These are phyloP conservation scores for Morbakka virulenta DNA, from an alignment of 30 jellyfish, hydroid and myxozoan genomes.

Conservation along the genomic window DNA sequence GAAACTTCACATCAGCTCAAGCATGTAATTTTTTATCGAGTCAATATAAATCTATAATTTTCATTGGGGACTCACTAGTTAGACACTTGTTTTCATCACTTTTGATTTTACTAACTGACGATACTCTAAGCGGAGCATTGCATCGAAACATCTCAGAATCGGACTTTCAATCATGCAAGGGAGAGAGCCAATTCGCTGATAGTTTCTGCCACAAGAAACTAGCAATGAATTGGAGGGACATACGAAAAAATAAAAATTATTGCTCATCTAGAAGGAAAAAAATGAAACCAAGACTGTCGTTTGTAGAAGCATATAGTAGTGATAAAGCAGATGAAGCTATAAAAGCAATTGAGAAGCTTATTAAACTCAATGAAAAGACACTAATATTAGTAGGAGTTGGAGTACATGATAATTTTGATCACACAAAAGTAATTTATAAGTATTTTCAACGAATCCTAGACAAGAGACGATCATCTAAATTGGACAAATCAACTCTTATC, in stretches of 20 bases:
- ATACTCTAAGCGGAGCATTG: conserved; percentile 75
- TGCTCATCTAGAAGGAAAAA: conserved; percentile 10
- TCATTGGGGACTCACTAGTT: conserved; percentile 92
- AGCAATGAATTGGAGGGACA: conserved; percentile 73
- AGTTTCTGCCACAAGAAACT: conserved; percentile 88
- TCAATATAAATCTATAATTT: conserved; percentile 68
- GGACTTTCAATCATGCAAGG: conserved; percentile 63
- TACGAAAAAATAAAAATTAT: conserved; percentile 37
- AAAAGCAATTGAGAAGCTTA: conserved; percentile 13
- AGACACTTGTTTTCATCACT: conserved; percentile 81
- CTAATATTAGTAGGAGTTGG: conserved; percentile 88
- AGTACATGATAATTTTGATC: conserved; percentile 82
- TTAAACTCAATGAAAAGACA: conserved; percentile 46
- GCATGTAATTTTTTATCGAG: conserved; percentile 56
- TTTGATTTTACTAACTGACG: conserved; percentile 55
- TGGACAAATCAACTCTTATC: conserved; percentile 25
- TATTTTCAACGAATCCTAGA: conserved; percentile 57
- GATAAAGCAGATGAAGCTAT: conserved; percentile 47
- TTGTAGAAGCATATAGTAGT: conserved; percentile 69
- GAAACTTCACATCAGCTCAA: conserved; percentile 11
- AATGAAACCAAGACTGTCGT: conserved; percentile 51
- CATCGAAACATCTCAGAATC: conserved; percentile 4
- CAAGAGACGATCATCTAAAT: background rate
- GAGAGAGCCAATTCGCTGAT: conserved; percentile 89
- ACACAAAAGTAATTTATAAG: conserved; percentile 47